Conservation (phyloP, 2,113 vertebrate species). For the Elaphurus davidianus region DNA sequence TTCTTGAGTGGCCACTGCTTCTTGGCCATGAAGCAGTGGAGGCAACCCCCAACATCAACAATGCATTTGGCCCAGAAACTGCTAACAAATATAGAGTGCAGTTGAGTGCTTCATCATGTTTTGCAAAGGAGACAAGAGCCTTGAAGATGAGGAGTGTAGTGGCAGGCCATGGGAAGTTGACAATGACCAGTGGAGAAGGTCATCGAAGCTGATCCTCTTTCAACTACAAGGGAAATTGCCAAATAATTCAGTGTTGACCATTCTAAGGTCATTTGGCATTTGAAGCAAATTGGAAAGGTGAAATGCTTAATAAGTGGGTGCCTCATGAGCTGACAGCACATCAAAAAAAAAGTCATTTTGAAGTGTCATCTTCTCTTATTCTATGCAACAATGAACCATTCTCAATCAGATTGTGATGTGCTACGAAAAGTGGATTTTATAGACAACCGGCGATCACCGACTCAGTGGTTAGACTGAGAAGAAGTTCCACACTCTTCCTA, state of each 20-base stretch:
- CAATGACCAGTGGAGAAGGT: neutral
- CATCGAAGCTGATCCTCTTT: neutral
- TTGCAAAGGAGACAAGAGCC: neutral
- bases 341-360: neutral
- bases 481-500: neutral
- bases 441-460: accelerated
- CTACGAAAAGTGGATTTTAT: neutral
- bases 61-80: neutral
- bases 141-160: neutral
- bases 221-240: neutral
- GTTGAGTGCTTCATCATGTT: neutral
- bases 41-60: neutral
- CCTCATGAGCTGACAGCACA: neutral
- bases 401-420: neutral
- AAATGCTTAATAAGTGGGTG: neutral
- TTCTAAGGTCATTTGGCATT: neutral
- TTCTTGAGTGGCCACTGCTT: neutral
- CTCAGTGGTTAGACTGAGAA: neutral
- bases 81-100: neutral
- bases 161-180: neutral
- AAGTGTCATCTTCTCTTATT: neutral
- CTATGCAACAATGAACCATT: neutral
- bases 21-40: neutral
- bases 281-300: neutral
- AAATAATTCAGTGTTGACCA: neutral